Percentiles rank a stretch among this genome's conserved stretches.
Conservation (phyloP, 2,888 invertebrate genomes). For the Rhogogaster chlorosoma region DNA sequence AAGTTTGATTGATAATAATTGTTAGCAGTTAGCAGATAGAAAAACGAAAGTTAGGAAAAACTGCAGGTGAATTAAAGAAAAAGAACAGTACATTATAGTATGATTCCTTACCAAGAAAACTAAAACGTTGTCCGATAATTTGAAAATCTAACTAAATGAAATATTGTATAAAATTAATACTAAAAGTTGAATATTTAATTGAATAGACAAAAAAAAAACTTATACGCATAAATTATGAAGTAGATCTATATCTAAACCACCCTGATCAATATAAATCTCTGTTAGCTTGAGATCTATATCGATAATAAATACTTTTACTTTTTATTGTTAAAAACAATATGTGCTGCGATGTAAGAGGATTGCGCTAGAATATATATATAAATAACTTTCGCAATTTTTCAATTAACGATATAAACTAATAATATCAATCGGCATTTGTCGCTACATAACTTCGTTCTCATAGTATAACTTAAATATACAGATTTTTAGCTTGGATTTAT, state of each 20-base stretch:
- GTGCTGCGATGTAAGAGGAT: not conserved
- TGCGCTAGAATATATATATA: not conserved
- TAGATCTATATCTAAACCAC: not conserved
- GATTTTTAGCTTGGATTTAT: not conserved
- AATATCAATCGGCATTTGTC: not conserved
- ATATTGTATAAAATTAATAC: constrained; percentile 5
- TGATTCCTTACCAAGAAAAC: not conserved
- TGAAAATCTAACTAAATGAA: not conserved
- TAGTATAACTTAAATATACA: not conserved
- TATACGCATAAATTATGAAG: not conserved
- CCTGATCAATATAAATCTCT: not conserved
- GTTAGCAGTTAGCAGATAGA: not conserved
- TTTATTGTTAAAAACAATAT: not conserved
- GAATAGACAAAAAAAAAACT: not conserved
- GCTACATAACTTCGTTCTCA: not conserved
- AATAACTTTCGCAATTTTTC: not conserved
- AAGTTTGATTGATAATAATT: not conserved
- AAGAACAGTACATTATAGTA: not conserved
- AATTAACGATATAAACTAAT: not conserved
- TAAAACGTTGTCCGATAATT: not conserved
- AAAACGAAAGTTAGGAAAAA: not conserved
- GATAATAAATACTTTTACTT: not conserved
- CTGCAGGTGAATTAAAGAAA: not conserved
- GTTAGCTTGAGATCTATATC: not conserved
- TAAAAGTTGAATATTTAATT: not conserved